Evolutionary conservation across 2,888 invertebrate genomes (phyloP).

Genomic region (Siphonodentalium dalli): DNA sequence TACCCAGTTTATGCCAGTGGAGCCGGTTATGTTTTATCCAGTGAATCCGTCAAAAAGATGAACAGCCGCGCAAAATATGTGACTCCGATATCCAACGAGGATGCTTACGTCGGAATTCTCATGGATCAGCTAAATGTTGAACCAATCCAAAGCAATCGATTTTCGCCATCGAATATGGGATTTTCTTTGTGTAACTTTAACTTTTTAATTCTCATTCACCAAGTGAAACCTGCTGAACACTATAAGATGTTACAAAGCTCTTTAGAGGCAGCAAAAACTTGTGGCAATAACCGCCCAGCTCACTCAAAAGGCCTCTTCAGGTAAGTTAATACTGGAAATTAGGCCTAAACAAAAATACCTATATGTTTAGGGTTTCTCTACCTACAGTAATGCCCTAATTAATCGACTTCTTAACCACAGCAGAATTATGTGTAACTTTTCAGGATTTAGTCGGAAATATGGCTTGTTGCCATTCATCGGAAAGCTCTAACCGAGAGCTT

Average conservation of each 20-base stretch:
- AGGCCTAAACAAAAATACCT: no score
- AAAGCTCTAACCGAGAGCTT: no score
- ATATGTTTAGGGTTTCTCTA: no score
- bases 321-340: no score
- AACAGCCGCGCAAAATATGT: slow-evolving; percentile 40
- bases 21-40: slow-evolving; percentile 58
- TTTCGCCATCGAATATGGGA: slow-evolving; percentile 47
- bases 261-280: slow-evolving; percentile 32
- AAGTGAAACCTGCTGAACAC: slow-evolving; percentile 44
- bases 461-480: no score
- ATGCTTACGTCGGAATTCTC: slow-evolving; percentile 61
- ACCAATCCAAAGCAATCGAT: slow-evolving; percentile 52
- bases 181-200: slow-evolving; percentile 58
- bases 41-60: slow-evolving; percentile 45
- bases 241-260: slow-evolving; percentile 37
- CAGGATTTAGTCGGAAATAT: no score
- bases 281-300: no score
- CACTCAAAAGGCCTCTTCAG: no score
- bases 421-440: no score
- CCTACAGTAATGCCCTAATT: no score
- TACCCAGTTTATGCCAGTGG: slow-evolving; percentile 62
- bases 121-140: slow-evolving; percentile 41
- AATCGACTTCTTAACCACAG: no score
- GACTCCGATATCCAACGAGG: slow-evolving; percentile 59
- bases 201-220: slow-evolving; percentile 59